Evolutionary conservation across 2,888 invertebrate genomes (phyloP).

Genomic region (Drosophila sordidapex): DNA sequence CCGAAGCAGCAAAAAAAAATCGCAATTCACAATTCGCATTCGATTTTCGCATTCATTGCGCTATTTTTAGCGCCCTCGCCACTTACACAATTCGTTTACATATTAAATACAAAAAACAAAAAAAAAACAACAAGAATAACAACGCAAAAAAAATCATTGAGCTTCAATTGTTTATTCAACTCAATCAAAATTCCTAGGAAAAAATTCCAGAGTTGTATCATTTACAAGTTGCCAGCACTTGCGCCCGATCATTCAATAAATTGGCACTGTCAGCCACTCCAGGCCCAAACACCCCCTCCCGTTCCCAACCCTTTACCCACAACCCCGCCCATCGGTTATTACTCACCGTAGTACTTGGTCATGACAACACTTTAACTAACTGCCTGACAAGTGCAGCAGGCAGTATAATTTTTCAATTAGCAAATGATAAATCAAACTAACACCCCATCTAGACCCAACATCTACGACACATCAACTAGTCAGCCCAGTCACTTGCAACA

Average conservation of each 20-base stretch:
- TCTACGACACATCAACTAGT: slow-evolving; percentile 2
- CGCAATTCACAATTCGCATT: slow-evolving; percentile 17
- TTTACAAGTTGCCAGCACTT: slow-evolving; percentile 61
- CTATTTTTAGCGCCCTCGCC: slow-evolving; percentile 63
- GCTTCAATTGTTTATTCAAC: slow-evolving; percentile 71
- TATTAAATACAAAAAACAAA: slow-evolving; percentile 59
- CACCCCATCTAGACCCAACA: slow-evolving; percentile 46
- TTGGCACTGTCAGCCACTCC: slow-evolving; percentile 64
- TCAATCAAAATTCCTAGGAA: slow-evolving; percentile 79
- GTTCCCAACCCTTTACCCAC: neutral
- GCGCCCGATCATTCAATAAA: slow-evolving; percentile 71
- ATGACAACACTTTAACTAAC: slow-evolving; percentile 75
- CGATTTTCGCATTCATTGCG: slow-evolving; percentile 35
- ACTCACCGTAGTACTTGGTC: slow-evolving; percentile 18
- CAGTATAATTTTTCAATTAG: slow-evolving; percentile 81
- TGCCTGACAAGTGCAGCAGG: slow-evolving; percentile 70
- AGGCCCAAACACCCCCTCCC: neutral
- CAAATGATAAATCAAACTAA: slow-evolving; percentile 80
- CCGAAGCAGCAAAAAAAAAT: slow-evolving; percentile 1
- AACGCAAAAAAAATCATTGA: slow-evolving; percentile 37
- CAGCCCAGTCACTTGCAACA: slow-evolving; percentile 42
- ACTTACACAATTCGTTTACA: slow-evolving; percentile 76
- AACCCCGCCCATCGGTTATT: neutral
- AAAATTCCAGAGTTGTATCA: slow-evolving; percentile 70
- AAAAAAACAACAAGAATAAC: neutral